Base-by-base conservation (phyloP, 1,140 invertebrate species). In the Brachionus asplanchnoidis region DNA sequence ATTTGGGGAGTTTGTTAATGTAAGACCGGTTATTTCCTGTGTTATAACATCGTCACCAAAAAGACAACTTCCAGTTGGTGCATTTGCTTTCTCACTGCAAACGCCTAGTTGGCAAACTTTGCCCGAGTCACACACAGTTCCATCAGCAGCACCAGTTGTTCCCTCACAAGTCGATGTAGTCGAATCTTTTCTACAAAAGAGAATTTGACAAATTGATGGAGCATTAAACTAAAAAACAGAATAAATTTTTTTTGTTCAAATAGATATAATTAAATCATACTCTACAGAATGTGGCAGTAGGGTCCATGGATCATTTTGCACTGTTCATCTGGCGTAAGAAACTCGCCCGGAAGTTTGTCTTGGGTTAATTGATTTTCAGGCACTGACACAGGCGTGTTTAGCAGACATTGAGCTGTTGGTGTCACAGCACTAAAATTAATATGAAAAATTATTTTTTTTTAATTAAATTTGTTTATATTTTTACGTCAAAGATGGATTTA, bases 301-400 rank as follows among this genome's bases (percentile, higher is more conserved):
- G n/a, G 26, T 23, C 79, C 79, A 6, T 82, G 36, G 6, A 28
- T 65, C 79, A 82, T 82, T 82, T 82, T 82, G 26, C 79, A 82
- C 26, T 82, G 79, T 32, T 82, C 79, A 82, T 82, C 53, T 23
- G 79, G 23, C 4, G 79, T 65, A 11, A 40, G 60, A 40, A 42
- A 65, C 23, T 65, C 40, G 23, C 79, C 79, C 2, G 53, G 53
- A 20, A 36, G 44, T 77, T 23, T 44, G 9, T 53, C 20, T 8
- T 56, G 20, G 32, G 40, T 44, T 9, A 23, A 11, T 7, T 60
- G 5, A 9, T 20, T 40, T 32, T 60, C 53, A 14, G 53, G 53
- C 8, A 32, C 26, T 12, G 17, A 32, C 1, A 7, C 20, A n/a
- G 79, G 53, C 6, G 42, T 23, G 28, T 82, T 82, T 68, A 65